Evolutionary conservation across 2,797 vertebrate genomes (phyloP), one percentile per base, ranked within the genome.

Genomic region (Propithecus perrieri): DNA sequence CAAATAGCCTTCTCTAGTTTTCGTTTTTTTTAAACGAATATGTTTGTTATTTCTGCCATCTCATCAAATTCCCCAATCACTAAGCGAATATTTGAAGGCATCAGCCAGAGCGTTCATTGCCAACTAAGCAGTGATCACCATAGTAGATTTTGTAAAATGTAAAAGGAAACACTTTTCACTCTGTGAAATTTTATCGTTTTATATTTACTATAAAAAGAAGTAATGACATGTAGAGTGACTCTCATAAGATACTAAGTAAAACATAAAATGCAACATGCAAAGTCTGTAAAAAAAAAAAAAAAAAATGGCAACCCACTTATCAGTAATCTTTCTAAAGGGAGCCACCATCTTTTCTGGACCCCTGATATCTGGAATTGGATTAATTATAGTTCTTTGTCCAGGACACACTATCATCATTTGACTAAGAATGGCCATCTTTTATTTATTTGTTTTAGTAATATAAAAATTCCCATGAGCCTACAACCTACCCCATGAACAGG

Each of bases 41-140:
- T 91, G 61, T 79, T 94, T 97, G 38, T 55, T 87, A 46, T 53
- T 88, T 96, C 53, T 97, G 76, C 93, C 89, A 72, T 94, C 91
- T 97, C 63, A 65, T 57, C 35, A 78, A 85, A 69, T 86, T 97
- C 57, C 85, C 90, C 69, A 92, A 33, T 53, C 65, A 13, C 30
- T 83, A 61, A 38, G 46, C 76, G 24, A 85, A 28, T 84, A 43
- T 90, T 67, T 97, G 88, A 97, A 94, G 89, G 43, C 22, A 50
- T 95, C 78, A 96, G 55, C 92, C 95, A 86, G 96, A 94, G 55
- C 90, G 88, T 80, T 71, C 92, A 53, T 95, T 90, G 89, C 72
- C 72, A 96, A 57, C 84, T 86, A 88, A 63, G 71, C 87, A 12
- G 79, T 55, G n/a, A 93, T 69, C 89, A 97, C 85, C 41, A 80